Evolutionary conservation across 1,140 invertebrate species (phyloP).

Genomic region (Copidosoma floridanum): DNA sequence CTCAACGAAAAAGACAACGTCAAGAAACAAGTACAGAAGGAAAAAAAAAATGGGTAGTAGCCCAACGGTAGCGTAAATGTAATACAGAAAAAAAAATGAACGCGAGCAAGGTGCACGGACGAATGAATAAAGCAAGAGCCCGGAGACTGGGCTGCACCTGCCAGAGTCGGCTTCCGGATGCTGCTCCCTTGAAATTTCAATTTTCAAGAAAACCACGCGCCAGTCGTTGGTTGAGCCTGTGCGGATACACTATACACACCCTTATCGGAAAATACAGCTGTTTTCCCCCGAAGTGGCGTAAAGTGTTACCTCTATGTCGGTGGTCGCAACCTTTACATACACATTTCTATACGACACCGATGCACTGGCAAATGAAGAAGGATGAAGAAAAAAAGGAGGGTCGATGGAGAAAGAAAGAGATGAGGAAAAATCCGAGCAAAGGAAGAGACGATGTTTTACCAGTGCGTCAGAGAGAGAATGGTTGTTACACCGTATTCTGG

Average conservation of each 20-base stretch:
- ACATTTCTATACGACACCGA: background rate
- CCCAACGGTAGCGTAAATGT: no score
- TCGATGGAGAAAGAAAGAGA: background rate
- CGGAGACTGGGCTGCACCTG: no score
- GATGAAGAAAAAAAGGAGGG: background rate
- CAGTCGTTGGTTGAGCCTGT: background rate
- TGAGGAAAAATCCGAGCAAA: background rate
- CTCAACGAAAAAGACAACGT: no score
- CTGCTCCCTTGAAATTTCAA: slow-evolving; percentile 19
- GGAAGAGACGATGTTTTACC: no score
- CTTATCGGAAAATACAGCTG: background rate
- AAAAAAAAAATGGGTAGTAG: background rate
- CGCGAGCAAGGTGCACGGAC: background rate
- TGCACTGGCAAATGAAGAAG: background rate
- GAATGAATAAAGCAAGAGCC: no score
- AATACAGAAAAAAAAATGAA: slow-evolving; percentile 14
- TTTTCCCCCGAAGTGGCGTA: slow-evolving; percentile 11
- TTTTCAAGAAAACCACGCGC: slow-evolving; percentile 14
- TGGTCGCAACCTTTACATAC: background rate
- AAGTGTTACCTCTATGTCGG: slow-evolving; percentile 1
- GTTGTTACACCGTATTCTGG: no score
- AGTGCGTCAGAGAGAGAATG: no score
- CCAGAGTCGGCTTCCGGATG: no score
- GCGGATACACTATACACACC: background rate
- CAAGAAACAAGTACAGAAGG: no score